Percentiles rank a stretch among this genome's conserved stretches.
phyloP scores from a whole-genome alignment of 1,140 invertebrate species.

The Drosophila sulfurigaster region DNA sequence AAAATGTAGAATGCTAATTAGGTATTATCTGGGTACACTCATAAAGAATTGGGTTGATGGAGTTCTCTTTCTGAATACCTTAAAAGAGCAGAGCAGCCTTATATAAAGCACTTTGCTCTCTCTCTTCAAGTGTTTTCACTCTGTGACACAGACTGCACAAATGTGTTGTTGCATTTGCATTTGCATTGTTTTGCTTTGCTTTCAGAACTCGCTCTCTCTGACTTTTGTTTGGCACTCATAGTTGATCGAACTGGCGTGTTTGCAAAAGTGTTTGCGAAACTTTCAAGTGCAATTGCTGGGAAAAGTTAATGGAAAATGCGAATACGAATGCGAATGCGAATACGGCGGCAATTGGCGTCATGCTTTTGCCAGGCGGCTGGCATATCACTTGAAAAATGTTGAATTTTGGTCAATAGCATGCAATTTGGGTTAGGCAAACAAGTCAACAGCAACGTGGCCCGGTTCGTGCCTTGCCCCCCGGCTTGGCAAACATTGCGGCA shows the following conservation, averaged over 20 bases:
- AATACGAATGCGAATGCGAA: neutral
- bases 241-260: slow-evolving; percentile 68
- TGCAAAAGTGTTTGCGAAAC: slow-evolving; percentile 59
- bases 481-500: slow-evolving; percentile 73
- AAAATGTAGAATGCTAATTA: too few species aligned
- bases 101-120: neutral
- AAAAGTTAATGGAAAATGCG: slow-evolving; percentile 53
- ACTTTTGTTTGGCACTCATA: slow-evolving; percentile 41
- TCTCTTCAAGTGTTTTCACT: slow-evolving; percentile 13
- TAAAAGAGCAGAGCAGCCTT: neutral
- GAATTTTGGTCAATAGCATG: slow-evolving; percentile 76
- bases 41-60: too few species aligned
- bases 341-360: slow-evolving; percentile 19
- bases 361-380: slow-evolving; percentile 41
- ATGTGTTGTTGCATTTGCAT: slow-evolving; percentile 53
- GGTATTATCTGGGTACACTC: too few species aligned
- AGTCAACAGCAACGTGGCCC: slow-evolving; percentile 32
- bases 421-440: slow-evolving; percentile 81
- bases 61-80: neutral
- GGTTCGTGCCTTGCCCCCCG: slow-evolving; percentile 6
- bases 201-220: slow-evolving; percentile 13
- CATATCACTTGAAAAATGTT: slow-evolving; percentile 64
- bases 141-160: slow-evolving; percentile 17
- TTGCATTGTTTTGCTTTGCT: slow-evolving; percentile 16
- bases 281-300: slow-evolving; percentile 60